These are phyloP conservation scores for Choristoneura fumiferana DNA, from an alignment of 1,140 invertebrate species.

Conservation along the genomic window DNA sequence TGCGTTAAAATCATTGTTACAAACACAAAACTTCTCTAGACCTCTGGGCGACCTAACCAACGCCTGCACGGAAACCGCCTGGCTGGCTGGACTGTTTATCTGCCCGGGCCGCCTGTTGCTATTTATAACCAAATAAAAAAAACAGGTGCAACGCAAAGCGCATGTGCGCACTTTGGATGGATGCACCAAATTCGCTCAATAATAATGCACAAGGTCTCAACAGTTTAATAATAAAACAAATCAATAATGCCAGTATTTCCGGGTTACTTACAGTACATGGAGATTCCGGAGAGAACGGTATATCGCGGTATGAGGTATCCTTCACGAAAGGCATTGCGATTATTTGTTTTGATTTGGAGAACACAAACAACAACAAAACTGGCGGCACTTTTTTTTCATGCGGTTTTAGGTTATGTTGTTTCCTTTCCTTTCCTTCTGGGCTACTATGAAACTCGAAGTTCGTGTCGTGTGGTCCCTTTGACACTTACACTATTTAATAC, in stretches of 20 bases:
- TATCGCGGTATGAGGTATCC: conserved; percentile 32
- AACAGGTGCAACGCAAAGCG: not conserved
- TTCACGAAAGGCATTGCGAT: conserved; percentile 30
- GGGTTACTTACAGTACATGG: conserved; percentile 29
- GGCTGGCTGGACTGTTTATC: not conserved
- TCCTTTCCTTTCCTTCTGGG: too few species aligned
- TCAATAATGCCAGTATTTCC: not conserved
- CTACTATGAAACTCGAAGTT: too few species aligned
- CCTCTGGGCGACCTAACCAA: too few species aligned
- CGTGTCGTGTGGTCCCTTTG: too few species aligned
- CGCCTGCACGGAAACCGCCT: not conserved
- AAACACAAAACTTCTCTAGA: too few species aligned
- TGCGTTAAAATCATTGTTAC: not conserved
- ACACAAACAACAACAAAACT: not conserved
- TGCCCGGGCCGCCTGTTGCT: not conserved
- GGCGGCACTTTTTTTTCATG: not conserved
- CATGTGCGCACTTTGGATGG: not conserved
- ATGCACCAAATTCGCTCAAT: not conserved
- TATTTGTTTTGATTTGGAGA: not conserved
- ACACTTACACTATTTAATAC: too few species aligned
- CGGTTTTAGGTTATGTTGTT: conserved; percentile 6
- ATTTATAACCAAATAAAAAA: too few species aligned
- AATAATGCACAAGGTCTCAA: not conserved
- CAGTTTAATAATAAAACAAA: not conserved
- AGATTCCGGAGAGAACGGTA: conserved; percentile 38